Evolutionary conservation across 2,113 vertebrate genomes (phyloP), one percentile per base, ranked within the genome.

Genomic region (Brachyhypopomus occidentalis): DNA sequence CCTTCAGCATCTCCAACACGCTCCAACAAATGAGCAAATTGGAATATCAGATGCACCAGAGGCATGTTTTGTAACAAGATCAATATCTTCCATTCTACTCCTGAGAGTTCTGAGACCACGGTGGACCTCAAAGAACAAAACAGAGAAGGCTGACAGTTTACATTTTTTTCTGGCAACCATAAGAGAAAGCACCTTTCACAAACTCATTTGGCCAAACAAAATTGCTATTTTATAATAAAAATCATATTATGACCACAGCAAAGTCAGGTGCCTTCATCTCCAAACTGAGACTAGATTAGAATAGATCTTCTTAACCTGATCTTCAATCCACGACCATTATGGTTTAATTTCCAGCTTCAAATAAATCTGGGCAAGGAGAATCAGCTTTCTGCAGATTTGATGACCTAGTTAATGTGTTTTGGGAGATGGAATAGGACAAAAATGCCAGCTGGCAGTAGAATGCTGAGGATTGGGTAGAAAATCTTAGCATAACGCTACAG

Each of bases 31-130:
- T 12, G 19, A 38, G 64, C 27, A 67, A 67, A 38, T 38, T 64
- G 62, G 5, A 67, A 16, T 17, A 38, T 36, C 64, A 36, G 30
- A 36, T 20, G 19, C 30, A 67, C 5, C 19, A 5, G 5, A 20
- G 9, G 36, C 63, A 12, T 30, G 25, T 67, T 30, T 67, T 67
- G 36, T 67, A 67, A 34, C 34, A 38, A 67, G 64, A 67, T 67
- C 34, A 67, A 67, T 67, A 67, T 67, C 30, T 67, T 2, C 16
- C 6, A 36, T 67, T n/a, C 64, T 34, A 30, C 25, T 30, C 63
- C 60, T 25, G 6, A 27, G 6, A 27, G 62, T 17, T 3, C 62
- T 17, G n/a, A 67, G 64, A 30, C 8, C 34, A 20, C 27, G 34
- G 63, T 2, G 14, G 27, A 17, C 25, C 63, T 64, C 62, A 6